Percentiles rank a stretch among this genome's conserved stretches.
phyloP scores from a whole-genome alignment of 2,888 invertebrate species.

The Dexiosoma caninum region DNA sequence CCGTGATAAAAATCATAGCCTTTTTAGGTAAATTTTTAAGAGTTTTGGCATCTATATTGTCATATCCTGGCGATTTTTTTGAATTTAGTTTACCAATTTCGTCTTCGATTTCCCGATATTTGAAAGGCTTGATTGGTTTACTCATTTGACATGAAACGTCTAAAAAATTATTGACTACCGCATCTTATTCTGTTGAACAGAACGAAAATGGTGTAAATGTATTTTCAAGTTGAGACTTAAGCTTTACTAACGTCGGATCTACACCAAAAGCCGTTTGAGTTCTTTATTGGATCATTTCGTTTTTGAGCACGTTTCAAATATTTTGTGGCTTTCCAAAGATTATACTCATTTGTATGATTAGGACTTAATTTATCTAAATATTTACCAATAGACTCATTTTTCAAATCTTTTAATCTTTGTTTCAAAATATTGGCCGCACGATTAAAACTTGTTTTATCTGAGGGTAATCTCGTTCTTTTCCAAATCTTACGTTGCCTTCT shows the following conservation, averaged over 20 bases:
- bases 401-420: not conserved
- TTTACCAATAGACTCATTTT: not conserved
- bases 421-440: not conserved
- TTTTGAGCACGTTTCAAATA: not conserved
- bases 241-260: not conserved
- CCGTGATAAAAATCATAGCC: not conserved
- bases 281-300: not conserved
- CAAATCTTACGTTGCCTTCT: not conserved
- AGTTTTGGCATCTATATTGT: not conserved
- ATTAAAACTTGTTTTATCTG: not conserved
- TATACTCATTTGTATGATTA: not conserved
- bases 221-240: not conserved
- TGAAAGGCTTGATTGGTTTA: slow-evolving; percentile 9
- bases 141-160: slow-evolving; percentile 7
- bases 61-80: not conserved
- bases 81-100: not conserved
- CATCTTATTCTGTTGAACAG: not conserved
- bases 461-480: not conserved
- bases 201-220: not conserved
- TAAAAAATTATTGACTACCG: not conserved
- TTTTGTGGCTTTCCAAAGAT: not conserved
- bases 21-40: not conserved
- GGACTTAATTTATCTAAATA: slow-evolving; percentile 1
- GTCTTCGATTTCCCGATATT: not conserved
- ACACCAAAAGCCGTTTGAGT: not conserved